Percentiles rank a stretch among this genome's conserved stretches.
Conservation (phyloP, 1,140 invertebrate species). For the Papilio glaucus region DNA sequence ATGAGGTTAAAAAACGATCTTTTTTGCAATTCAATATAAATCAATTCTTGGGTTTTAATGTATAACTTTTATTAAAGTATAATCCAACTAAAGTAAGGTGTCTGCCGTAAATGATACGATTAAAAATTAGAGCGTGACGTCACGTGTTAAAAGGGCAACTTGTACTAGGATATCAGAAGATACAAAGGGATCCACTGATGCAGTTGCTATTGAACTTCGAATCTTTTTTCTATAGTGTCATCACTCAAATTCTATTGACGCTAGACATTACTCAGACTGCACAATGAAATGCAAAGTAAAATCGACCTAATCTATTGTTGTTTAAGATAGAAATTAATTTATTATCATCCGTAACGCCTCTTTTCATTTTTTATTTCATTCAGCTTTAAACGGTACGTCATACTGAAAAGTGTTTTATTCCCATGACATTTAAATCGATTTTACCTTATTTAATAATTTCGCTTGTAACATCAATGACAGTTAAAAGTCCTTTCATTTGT, state of each 20-base stretch:
- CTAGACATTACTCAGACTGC: neutral
- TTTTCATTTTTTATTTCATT: neutral
- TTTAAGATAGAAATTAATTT: neutral
- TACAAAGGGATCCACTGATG: conserved; percentile 38
- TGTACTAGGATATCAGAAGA: conserved; percentile 51
- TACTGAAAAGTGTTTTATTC: neutral
- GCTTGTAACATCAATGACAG: too few relatives aligned
- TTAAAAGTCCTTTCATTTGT: too few relatives aligned
- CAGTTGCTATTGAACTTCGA: neutral
- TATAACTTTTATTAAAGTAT: neutral
- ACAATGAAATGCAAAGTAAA: conserved; percentile 1
- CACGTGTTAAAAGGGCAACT: conserved; percentile 63
- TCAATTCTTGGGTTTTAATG: too few relatives aligned
- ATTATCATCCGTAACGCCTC: neutral
- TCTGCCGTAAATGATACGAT: neutral
- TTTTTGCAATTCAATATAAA: too few relatives aligned
- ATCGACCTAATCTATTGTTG: neutral
- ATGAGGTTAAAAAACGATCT: too few relatives aligned
- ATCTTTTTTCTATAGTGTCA: neutral
- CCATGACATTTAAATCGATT: neutral
- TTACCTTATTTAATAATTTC: neutral
- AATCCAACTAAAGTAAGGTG: neutral
- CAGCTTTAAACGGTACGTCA: neutral
- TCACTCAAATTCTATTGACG: neutral
- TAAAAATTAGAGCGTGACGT: conserved; percentile 46